Evolutionary conservation across 1,140 invertebrate genomes (phyloP).

Genomic region (Lysiphlebus fabarum): DNA sequence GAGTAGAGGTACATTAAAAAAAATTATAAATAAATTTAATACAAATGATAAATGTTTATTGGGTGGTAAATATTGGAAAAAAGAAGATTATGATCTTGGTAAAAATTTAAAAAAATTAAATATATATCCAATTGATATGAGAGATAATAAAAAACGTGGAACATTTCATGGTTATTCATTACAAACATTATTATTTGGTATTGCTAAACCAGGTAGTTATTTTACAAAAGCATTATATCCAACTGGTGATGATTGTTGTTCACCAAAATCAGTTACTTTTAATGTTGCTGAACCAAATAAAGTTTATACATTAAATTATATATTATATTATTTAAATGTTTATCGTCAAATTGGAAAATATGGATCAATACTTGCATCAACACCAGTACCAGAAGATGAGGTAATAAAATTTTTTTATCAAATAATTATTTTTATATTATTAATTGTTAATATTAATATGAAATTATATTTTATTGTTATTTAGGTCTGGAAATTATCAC

Average conservation of each 20-base stretch:
- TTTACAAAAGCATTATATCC: slow-evolving; percentile 54
- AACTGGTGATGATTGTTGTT: slow-evolving; percentile 46
- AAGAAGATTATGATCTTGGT: slow-evolving; percentile 60
- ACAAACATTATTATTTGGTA: slow-evolving; percentile 52
- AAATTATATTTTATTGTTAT: slow-evolving; percentile 13
- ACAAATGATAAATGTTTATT: slow-evolving; percentile 44
- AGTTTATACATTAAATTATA: slow-evolving; percentile 53
- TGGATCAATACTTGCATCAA: slow-evolving; percentile 44
- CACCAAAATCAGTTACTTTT: slow-evolving; percentile 50
- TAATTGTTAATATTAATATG: slow-evolving; percentile 8
- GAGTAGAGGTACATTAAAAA: slow-evolving; percentile 45
- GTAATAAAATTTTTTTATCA: no score
- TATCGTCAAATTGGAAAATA: slow-evolving; percentile 36
- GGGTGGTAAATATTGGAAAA: slow-evolving; percentile 57
- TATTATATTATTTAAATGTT: slow-evolving; percentile 52
- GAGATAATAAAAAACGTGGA: slow-evolving; percentile 48
- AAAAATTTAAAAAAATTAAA: slow-evolving; percentile 51
- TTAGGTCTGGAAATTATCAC: slow-evolving; percentile 49
- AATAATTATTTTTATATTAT: slow-evolving; percentile 16
- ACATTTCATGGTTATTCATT: slow-evolving; percentile 57
- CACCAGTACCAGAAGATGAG: slow-evolving; percentile 41
- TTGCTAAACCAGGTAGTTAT: slow-evolving; percentile 48
- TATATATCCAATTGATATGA: slow-evolving; percentile 54
- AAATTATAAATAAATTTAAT: slow-evolving; percentile 47
- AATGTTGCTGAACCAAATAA: slow-evolving; percentile 50